phyloP scores from a whole-genome alignment of 2,113 vertebrate genomes.

The Sylvilagus bachmani region DNA sequence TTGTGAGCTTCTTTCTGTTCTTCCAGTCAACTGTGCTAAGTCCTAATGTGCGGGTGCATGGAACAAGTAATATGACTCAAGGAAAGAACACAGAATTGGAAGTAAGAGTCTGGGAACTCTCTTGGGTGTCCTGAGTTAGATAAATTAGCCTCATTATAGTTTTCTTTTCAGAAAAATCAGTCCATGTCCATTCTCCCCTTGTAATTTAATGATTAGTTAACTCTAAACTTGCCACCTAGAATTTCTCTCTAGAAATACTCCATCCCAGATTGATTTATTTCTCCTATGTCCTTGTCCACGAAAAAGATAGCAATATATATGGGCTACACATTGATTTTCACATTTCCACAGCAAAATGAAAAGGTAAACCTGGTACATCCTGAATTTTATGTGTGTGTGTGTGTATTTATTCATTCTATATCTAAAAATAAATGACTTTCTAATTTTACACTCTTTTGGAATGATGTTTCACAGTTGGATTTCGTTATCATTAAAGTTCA shows the following conservation, averaged over 20 bases:
- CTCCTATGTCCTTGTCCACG: background rate
- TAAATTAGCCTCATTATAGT: background rate
- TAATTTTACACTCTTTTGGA: background rate
- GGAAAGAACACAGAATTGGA: background rate
- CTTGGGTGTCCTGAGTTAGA: background rate
- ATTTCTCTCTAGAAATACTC: background rate
- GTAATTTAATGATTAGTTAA: background rate
- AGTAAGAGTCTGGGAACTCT: background rate
- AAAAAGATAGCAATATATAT: background rate
- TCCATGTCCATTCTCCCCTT: background rate
- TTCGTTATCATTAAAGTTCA: background rate
- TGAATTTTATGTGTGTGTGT: background rate
- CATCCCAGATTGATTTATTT: background rate
- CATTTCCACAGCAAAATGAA: conserved; percentile 2
- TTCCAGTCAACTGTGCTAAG: background rate
- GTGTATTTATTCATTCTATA: too few species aligned
- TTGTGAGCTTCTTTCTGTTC: background rate
- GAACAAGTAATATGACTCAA: background rate
- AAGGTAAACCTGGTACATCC: background rate
- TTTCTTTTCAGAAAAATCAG: background rate
- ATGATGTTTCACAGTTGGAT: background rate
- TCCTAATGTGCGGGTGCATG: background rate
- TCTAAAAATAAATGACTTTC: background rate
- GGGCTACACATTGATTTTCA: background rate
- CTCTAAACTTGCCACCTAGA: background rate